A percentile compares a stretch with the other conserved stretches of the same genome.
These are phyloP conservation scores for Scolopax bukidnonensis DNA, from an alignment of 2,797 vertebrate species.

Conservation along the genomic window DNA sequence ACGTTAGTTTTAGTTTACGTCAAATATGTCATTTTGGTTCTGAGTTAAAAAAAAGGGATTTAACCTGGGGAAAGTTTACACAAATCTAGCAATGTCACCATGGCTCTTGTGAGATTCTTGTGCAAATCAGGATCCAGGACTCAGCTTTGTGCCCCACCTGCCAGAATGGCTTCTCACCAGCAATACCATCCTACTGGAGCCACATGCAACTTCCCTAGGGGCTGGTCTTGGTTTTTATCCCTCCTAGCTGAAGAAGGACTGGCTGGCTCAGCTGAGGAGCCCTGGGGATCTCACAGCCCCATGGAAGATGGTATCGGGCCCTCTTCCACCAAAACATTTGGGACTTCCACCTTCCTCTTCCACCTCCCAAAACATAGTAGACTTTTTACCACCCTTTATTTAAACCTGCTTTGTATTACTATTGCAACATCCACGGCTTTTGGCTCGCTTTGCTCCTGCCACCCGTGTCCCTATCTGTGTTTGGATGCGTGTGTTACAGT, in stretches of 20 bases:
- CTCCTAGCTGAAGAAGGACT: neutral
- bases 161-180: neutral
- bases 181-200: neutral
- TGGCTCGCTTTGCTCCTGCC: neutral
- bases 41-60: neutral
- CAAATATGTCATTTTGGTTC: neutral
- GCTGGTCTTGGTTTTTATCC: neutral
- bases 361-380: neutral
- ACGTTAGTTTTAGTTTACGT: neutral
- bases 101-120: neutral
- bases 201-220: neutral
- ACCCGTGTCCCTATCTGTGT: accelerated
- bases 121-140: neutral
- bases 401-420: neutral
- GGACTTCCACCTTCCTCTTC: too few species aligned
- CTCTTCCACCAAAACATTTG: neutral
- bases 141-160: neutral
- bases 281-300: neutral
- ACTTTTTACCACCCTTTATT: neutral
- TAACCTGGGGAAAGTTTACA: neutral
- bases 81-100: neutral
- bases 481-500: neutral
- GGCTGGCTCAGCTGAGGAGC: neutral
- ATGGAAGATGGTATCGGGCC: neutral
- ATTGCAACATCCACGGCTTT: neutral